A percentile compares a stretch with the other conserved stretches of the same genome.
phyloP scores from a whole-genome alignment of 2,888 invertebrate genomes.

The Hyalella azteca region DNA sequence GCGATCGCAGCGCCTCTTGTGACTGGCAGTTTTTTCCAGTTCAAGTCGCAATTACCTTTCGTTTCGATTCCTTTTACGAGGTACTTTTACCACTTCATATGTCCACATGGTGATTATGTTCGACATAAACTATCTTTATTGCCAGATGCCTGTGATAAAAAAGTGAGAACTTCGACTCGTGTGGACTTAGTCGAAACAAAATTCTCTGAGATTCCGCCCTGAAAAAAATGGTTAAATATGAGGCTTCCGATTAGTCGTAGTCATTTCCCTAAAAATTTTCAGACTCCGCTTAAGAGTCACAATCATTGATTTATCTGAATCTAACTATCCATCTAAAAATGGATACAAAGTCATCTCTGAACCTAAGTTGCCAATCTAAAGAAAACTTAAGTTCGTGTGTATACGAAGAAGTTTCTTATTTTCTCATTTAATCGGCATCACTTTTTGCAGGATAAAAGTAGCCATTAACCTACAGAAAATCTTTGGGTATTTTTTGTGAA shows the following conservation, averaged over 20 bases:
- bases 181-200: conserved; percentile 13
- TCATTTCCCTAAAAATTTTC: too few species aligned
- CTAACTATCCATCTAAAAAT: too few species aligned
- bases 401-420: too few species aligned
- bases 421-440: too few species aligned
- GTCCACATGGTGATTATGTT: conserved; percentile 10
- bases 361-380: too few species aligned
- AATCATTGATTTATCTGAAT: not conserved
- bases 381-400: too few species aligned
- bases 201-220: too few species aligned
- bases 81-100: conserved; percentile 30
- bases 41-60: conserved; percentile 15
- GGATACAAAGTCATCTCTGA: too few species aligned
- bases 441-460: not conserved
- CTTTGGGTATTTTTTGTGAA: not conserved
- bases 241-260: too few species aligned
- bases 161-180: conserved; percentile 23
- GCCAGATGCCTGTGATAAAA: conserved; percentile 16
- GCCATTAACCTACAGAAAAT: conserved; percentile 1
- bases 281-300: not conserved
- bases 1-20: too few species aligned
- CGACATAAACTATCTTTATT: conserved; percentile 31
- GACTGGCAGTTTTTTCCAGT: not conserved
- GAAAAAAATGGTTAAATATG: too few species aligned
- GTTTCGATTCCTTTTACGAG: conserved; percentile 35